These are phyloP conservation scores for Parnassius orleans DNA, from an alignment of 2,888 invertebrate species.

Conservation along the genomic window DNA sequence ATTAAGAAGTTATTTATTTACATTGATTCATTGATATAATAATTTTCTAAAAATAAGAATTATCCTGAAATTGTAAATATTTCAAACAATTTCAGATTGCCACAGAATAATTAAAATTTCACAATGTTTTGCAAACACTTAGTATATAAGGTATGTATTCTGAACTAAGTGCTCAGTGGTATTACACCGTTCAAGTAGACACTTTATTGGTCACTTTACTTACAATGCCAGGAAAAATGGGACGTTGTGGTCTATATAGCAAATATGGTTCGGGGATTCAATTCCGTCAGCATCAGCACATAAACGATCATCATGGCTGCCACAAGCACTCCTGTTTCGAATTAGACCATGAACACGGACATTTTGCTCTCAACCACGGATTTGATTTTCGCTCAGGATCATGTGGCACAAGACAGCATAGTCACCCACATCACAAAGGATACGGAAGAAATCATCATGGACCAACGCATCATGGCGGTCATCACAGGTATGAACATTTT, in stretches of 20 bases:
- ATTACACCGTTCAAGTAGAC: not conserved
- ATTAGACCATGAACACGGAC: not conserved
- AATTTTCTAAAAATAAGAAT: no score
- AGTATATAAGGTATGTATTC: not conserved
- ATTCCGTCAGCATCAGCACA: not conserved
- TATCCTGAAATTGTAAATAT: no score
- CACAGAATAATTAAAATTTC: not conserved
- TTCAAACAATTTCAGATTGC: no score
- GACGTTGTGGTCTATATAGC: not conserved
- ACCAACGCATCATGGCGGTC: not conserved
- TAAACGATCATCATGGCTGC: not conserved
- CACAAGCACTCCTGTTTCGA: not conserved
- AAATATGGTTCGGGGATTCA: not conserved
- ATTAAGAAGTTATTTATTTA: no score
- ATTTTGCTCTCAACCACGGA: not conserved
- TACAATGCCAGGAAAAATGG: slow-evolving; percentile 1
- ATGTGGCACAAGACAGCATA: not conserved
- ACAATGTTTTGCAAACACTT: slow-evolving; percentile 9
- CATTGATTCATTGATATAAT: no score
- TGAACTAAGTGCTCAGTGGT: not conserved
- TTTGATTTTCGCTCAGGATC: not conserved
- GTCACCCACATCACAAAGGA: not conserved
- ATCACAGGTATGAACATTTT: no score
- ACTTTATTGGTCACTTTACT: no score
- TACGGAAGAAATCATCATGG: not conserved